These are phyloP conservation scores for Andrena cerasifolii DNA, from an alignment of 1,140 invertebrate genomes.

Conservation along the genomic window DNA sequence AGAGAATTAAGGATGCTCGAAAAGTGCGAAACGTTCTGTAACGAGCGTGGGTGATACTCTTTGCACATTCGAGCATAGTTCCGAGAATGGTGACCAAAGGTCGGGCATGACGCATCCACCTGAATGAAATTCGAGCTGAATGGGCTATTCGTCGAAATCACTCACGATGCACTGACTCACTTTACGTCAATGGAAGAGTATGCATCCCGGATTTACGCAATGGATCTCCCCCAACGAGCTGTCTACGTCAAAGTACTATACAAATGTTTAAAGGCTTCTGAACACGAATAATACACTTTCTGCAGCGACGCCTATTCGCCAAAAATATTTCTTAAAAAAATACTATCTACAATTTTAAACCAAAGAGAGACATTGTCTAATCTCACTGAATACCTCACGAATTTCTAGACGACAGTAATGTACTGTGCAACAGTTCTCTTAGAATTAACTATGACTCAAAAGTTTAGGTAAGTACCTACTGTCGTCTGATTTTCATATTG, in stretches of 20 bases:
- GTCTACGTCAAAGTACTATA: not conserved
- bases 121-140: constrained; percentile 65
- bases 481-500: too few relatives aligned
- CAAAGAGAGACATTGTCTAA: too few relatives aligned
- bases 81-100: constrained; percentile 53
- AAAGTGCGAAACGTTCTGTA: not conserved
- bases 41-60: constrained; percentile 22
- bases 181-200: constrained; percentile 58
- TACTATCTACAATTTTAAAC: too few relatives aligned
- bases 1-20: not conserved
- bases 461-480: too few relatives aligned
- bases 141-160: constrained; percentile 49
- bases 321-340: too few relatives aligned
- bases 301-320: too few relatives aligned
- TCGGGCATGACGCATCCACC: constrained; percentile 60
- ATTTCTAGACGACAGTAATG: too few relatives aligned
- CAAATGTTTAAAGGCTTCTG: too few relatives aligned
- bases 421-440: too few relatives aligned
- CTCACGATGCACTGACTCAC: constrained; percentile 58
- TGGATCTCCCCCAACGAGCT: not conserved
- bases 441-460: too few relatives aligned
- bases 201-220: constrained; percentile 12
- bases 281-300: too few relatives aligned
- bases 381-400: too few relatives aligned
- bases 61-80: constrained; percentile 21